phyloP scores from a whole-genome alignment of 2,797 vertebrate genomes.

The Apodemus agrarius region DNA sequence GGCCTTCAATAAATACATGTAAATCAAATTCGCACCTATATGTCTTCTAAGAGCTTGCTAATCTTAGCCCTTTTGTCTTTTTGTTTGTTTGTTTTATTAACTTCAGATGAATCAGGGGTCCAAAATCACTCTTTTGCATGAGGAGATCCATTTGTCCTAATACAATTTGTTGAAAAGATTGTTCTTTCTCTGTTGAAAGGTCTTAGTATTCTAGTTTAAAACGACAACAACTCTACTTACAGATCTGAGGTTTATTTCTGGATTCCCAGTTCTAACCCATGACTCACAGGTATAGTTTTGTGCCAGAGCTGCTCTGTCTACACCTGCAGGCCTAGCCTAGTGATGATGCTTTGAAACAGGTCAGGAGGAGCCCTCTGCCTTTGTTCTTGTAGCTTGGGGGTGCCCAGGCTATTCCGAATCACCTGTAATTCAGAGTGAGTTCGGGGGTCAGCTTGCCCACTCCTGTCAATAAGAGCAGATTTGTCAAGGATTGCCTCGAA shows the following conservation, averaged over 20 bases:
- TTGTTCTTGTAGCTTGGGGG: neutral
- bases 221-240: neutral
- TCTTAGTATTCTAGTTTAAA: neutral
- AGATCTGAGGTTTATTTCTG: conserved; percentile 41
- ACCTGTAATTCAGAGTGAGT: conserved; percentile 8
- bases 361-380: neutral
- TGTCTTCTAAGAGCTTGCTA: conserved; percentile 6
- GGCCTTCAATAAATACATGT: neutral
- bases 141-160: neutral
- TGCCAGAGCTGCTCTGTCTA: neutral
- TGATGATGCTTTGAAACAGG: neutral
- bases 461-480: neutral
- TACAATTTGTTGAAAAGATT: conserved; percentile 33
- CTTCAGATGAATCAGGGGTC: neutral
- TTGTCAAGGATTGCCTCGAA: neutral
- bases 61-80: neutral
- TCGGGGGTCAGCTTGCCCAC: conserved; percentile 5
- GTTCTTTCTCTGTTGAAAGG: neutral
- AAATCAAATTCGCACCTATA: neutral
- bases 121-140: neutral
- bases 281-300: neutral
- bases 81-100: neutral
- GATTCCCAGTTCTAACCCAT: conserved; percentile 18
- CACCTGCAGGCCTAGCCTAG: neutral
- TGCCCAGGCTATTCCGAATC: neutral